phyloP scores from a whole-genome alignment of 2,113 vertebrate genomes.

The Rhombomys opimus region DNA sequence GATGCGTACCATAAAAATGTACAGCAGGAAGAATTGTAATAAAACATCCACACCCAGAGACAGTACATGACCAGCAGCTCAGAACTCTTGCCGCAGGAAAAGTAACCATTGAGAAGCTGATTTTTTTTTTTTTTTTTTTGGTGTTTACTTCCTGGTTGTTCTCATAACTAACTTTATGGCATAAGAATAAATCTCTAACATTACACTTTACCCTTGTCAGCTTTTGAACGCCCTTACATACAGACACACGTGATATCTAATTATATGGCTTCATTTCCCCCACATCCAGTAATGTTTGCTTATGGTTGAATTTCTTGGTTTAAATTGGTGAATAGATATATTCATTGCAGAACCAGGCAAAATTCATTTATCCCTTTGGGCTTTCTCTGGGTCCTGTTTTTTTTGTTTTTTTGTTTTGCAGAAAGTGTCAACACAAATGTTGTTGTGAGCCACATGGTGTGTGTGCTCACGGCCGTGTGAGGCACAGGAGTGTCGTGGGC shows the following conservation, averaged over 20 bases:
- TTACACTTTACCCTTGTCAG: not conserved
- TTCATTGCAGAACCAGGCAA: not conserved
- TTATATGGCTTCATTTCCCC: not conserved
- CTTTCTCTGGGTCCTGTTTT: not conserved
- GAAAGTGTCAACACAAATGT: not conserved
- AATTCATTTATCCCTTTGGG: not conserved
- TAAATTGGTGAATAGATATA: not conserved
- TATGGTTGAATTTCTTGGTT: not conserved
- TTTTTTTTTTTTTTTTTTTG: not conserved
- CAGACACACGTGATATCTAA: not conserved
- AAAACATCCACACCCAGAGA: not conserved
- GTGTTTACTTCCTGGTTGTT: not conserved
- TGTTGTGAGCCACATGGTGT: rapidly evolving
- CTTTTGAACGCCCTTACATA: not conserved
- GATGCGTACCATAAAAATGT: not conserved
- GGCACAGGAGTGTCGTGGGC: not conserved
- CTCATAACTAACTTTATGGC: not conserved
- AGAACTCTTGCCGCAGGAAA: not conserved
- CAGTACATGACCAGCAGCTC: not conserved
- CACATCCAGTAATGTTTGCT: not conserved
- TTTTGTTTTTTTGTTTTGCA: not conserved
- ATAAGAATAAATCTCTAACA: not conserved
- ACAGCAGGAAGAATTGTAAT: not conserved
- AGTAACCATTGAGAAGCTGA: not conserved
- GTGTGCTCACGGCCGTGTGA: too few species aligned